Conservation (phyloP, 2,888 invertebrate species). For the Glomeris marginata region DNA sequence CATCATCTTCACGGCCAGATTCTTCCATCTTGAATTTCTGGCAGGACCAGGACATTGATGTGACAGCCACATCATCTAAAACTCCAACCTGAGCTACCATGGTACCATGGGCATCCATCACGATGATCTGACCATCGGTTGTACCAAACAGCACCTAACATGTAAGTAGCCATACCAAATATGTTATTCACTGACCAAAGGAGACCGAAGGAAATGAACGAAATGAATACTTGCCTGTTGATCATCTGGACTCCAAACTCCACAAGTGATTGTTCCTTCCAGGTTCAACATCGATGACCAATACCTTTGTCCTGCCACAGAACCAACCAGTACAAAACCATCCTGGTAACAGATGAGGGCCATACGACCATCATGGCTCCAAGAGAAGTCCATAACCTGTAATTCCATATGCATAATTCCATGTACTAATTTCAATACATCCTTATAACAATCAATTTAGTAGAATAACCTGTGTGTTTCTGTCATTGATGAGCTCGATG, state of each 20-base stretch:
- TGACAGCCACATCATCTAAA: conserved; percentile 64
- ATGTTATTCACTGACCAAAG: background rate
- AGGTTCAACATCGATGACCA: conserved; percentile 96
- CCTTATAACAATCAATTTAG: too few relatives aligned
- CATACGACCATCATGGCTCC: conserved; percentile 98
- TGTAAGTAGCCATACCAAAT: background rate
- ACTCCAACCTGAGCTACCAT: conserved; percentile 87
- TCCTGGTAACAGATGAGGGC: conserved; percentile 97
- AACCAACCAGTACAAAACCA: conserved; percentile 95
- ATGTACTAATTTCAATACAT: too few relatives aligned
- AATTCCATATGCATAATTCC: too few relatives aligned
- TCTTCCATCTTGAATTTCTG: conserved; percentile 98
- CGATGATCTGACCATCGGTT: conserved; percentile 82
- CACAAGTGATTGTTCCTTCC: conserved; percentile 86
- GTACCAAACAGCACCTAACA: conserved; percentile 81
- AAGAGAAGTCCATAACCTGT: conserved; percentile 85
- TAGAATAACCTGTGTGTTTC: conserved; percentile 57
- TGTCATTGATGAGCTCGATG: conserved; percentile 95
- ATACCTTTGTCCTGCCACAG: conserved; percentile 91
- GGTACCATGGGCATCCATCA: conserved; percentile 89
- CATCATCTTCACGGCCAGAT: conserved; percentile 21
- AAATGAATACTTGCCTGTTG: conserved; percentile 59
- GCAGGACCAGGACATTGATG: conserved; percentile 90
- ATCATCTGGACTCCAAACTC: conserved; percentile 96
- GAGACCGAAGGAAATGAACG: background rate